A percentile compares a stretch with the other conserved stretches of the same genome.
phyloP scores from a whole-genome alignment of 30 jellyfish, hydroid and myxozoan genomes.

The Hydractinia echinata region DNA sequence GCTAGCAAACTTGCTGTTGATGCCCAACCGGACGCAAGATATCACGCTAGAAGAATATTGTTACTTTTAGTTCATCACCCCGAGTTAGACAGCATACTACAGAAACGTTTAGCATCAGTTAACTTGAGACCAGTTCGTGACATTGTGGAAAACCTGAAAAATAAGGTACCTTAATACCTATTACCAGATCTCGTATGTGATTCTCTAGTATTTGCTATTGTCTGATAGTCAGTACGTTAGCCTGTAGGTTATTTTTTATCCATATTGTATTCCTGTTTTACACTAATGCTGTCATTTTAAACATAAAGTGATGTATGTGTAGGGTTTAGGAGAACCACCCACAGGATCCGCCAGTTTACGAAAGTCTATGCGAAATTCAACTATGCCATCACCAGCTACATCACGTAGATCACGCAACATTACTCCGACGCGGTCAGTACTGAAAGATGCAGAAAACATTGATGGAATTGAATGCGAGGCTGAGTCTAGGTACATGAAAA shows the following conservation, averaged over 20 bases:
- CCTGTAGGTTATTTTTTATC: too few relatives aligned
- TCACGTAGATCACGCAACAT: constrained; percentile 2
- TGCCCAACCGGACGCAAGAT: constrained; percentile 87
- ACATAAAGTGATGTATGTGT: not conserved
- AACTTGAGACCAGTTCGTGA: constrained; percentile 70
- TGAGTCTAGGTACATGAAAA: too few relatives aligned
- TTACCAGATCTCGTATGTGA: not conserved
- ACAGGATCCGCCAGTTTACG: constrained; percentile 12
- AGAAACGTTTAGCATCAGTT: constrained; percentile 66
- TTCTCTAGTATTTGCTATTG: not conserved
- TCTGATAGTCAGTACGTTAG: not conserved
- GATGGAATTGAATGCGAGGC: too few relatives aligned
- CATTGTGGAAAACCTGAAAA: constrained; percentile 63
- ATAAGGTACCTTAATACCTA: constrained; percentile 40
- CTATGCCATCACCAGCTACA: not conserved
- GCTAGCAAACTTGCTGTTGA: constrained; percentile 89
- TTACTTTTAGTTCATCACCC: constrained; percentile 68
- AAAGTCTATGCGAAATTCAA: not conserved
- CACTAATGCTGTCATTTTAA: not conserved
- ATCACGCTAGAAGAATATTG: constrained; percentile 84
- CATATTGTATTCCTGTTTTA: too few relatives aligned
- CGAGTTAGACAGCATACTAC: constrained; percentile 65
- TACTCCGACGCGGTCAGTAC: not conserved
- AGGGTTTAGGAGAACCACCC: constrained; percentile 89
- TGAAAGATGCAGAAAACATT: not conserved